These are phyloP conservation scores for Petrocephalus schoutedeni DNA, from an alignment of 2,797 vertebrate species.

Conservation along the genomic window DNA sequence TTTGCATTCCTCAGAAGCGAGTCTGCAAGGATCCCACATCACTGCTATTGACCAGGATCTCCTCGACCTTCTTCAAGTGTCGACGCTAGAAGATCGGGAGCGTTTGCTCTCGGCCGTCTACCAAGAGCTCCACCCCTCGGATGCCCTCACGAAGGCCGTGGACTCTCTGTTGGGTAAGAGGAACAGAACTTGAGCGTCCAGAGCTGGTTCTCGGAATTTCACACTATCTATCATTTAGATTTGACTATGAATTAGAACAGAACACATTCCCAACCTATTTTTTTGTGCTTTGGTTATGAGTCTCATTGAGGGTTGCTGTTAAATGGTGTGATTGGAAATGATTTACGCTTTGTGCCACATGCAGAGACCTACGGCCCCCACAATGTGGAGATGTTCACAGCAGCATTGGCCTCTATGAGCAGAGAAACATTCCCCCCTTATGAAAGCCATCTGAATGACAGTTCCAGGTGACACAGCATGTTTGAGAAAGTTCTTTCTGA, in stretches of 20 bases:
- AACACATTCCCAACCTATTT: not conserved
- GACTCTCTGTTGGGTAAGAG: constrained; percentile 56
- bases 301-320: not conserved
- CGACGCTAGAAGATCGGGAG: constrained; percentile 57
- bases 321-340: not conserved
- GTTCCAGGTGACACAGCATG: constrained; percentile 45
- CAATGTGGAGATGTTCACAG: constrained; percentile 49
- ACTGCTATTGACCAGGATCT: constrained; percentile 55
- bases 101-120: constrained; percentile 63
- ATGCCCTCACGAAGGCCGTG: constrained; percentile 46
- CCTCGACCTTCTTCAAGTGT: constrained; percentile 58
- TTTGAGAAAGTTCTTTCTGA: not conserved
- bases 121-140: constrained; percentile 60
- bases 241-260: not conserved
- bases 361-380: constrained; percentile 42
- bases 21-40: constrained; percentile 60
- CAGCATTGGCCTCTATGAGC: constrained; percentile 47
- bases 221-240: not conserved
- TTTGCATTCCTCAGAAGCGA: constrained; percentile 50
- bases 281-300: not conserved
- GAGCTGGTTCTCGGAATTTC: constrained; percentile 39
- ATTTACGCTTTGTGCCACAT: not conserved
- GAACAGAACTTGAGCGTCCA: constrained; percentile 35
- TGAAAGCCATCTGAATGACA: constrained; percentile 46
- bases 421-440: constrained; percentile 50